Conservation (phyloP, 2,797 vertebrate species). For the Paramormyrops hopkinsi region DNA sequence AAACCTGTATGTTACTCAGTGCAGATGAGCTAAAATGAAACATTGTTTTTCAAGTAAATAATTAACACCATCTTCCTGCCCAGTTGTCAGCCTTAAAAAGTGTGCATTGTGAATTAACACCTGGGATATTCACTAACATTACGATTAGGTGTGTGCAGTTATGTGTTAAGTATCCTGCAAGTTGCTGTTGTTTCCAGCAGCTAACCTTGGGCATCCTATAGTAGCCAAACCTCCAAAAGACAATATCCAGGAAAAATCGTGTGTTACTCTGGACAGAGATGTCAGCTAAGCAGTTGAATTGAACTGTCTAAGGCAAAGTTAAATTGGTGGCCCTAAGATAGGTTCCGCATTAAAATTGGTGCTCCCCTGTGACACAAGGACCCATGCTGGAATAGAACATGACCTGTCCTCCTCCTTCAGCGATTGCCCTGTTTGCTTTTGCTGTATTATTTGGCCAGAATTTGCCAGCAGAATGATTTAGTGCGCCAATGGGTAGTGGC, state of each 20-base stretch:
- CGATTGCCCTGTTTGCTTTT: not conserved
- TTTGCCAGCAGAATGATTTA: slow-evolving; percentile 18
- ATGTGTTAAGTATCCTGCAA: not conserved
- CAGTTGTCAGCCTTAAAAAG: not conserved
- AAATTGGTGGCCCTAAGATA: not conserved
- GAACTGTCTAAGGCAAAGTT: not conserved
- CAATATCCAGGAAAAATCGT: not conserved
- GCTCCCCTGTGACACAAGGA: not conserved
- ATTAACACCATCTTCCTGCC: not conserved
- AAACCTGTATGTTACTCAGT: not conserved
- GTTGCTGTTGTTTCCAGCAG: not conserved
- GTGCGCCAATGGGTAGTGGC: not conserved
- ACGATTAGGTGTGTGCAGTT: not conserved
- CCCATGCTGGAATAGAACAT: not conserved
- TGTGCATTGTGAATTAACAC: not conserved
- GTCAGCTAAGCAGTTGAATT: not conserved
- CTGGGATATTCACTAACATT: not conserved
- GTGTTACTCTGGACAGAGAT: not conserved
- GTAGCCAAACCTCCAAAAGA: not conserved
- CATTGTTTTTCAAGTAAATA: not conserved
- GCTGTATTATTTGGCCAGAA: slow-evolving; percentile 14
- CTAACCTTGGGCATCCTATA: not conserved
- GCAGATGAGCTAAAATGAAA: not conserved
- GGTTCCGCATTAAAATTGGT: not conserved
- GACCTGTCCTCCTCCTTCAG: not conserved